Conservation (phyloP, 2,797 vertebrate genomes). For the Botia almorhae region DNA sequence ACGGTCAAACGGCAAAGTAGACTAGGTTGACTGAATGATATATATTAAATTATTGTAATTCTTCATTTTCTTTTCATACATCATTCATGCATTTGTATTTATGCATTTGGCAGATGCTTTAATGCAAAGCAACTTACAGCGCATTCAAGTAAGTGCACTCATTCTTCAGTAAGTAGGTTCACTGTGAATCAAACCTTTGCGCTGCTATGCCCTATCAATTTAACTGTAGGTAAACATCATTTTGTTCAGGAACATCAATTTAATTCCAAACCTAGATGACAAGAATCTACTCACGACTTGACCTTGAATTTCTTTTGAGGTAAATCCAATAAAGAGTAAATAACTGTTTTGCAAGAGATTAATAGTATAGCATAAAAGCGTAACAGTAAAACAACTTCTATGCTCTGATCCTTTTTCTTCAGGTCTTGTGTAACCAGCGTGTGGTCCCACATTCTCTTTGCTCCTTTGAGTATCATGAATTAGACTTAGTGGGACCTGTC, state of each 20-base stretch:
- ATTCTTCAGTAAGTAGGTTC: no score
- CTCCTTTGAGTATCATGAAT: slow-evolving; percentile 15
- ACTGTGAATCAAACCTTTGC: no score
- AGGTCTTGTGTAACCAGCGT: background rate
- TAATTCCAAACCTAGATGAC: slow-evolving; percentile 16
- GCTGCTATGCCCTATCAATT: no score
- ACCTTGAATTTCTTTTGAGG: slow-evolving; percentile 19
- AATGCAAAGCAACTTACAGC: no score
- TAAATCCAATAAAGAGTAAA: slow-evolving; percentile 32
- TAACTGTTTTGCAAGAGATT: slow-evolving; percentile 31
- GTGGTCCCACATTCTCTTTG: background rate
- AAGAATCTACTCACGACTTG: background rate
- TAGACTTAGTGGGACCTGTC: background rate
- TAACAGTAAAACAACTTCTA: slow-evolving; percentile 25
- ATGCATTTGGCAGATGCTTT: no score
- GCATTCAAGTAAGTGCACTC: no score
- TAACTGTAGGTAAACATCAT: no score
- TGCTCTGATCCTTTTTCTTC: background rate
- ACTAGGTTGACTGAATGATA: no score
- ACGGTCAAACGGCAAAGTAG: background rate
- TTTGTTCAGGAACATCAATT: background rate
- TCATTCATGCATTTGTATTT: no score
- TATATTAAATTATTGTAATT: no score
- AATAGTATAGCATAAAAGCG: slow-evolving; percentile 7
- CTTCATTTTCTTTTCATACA: no score